These are phyloP conservation scores for Chloroclystis v-ata DNA, from an alignment of 2,888 invertebrate genomes.

Conservation along the genomic window DNA sequence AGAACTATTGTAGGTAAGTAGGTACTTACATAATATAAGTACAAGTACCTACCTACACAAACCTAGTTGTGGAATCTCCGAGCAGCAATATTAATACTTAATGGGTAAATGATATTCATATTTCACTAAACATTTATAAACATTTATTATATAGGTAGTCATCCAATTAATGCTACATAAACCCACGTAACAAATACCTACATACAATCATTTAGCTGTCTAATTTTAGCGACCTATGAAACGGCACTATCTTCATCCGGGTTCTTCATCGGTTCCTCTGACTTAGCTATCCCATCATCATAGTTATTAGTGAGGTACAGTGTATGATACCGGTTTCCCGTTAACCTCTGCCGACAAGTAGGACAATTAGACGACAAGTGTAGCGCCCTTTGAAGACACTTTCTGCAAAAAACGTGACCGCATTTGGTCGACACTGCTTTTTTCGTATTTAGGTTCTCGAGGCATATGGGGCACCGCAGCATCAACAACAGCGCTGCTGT, in stretches of 20 bases:
- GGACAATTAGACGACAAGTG: neutral
- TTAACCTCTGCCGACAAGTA: neutral
- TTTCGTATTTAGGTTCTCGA: slow-evolving; percentile 36
- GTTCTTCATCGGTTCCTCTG: neutral
- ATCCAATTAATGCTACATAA: too few relatives aligned
- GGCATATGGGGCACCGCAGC: slow-evolving; percentile 48
- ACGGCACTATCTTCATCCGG: neutral
- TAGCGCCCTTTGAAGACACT: slow-evolving; percentile 40
- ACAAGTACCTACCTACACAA: too few relatives aligned
- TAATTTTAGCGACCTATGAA: neutral
- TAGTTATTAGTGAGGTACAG: neutral
- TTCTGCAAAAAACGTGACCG: slow-evolving; percentile 47
- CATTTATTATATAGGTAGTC: too few relatives aligned
- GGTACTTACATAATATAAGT: too few relatives aligned
- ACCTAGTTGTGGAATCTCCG: too few relatives aligned
- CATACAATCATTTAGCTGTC: too few relatives aligned
- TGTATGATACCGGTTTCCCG: neutral
- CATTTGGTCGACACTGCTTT: slow-evolving; percentile 43
- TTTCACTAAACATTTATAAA: too few relatives aligned
- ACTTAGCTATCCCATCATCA: neutral
- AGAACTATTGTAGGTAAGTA: too few relatives aligned
- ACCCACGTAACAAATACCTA: too few relatives aligned
- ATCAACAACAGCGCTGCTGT: slow-evolving; percentile 21
- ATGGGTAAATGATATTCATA: too few relatives aligned
- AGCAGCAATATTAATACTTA: too few relatives aligned